A percentile compares a stretch with the other conserved stretches of the same genome.
These are phyloP conservation scores for Eilema depressum DNA, from an alignment of 2,888 invertebrate genomes.

Conservation along the genomic window DNA sequence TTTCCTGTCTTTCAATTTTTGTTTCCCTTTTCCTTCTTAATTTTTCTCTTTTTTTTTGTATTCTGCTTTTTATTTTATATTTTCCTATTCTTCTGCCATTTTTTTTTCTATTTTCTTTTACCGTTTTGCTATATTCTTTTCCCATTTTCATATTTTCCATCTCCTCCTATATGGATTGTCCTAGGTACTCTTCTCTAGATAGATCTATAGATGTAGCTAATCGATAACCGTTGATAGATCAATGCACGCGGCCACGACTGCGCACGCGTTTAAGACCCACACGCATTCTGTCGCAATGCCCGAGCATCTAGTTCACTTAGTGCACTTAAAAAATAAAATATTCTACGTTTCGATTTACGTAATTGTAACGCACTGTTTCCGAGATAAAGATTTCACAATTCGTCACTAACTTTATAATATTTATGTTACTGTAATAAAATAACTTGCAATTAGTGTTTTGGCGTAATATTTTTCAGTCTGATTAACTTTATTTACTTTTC, in stretches of 20 bases:
- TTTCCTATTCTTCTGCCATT: too few relatives aligned
- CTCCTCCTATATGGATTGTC: too few relatives aligned
- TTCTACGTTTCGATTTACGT: slow-evolving; percentile 31
- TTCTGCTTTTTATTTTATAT: too few relatives aligned
- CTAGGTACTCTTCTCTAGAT: too few relatives aligned
- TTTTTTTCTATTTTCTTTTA: too few relatives aligned
- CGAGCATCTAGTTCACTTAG: slow-evolving; percentile 23
- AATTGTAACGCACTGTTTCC: slow-evolving; percentile 53
- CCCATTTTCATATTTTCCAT: too few relatives aligned
- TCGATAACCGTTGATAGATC: background rate
- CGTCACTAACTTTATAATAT: slow-evolving; percentile 19
- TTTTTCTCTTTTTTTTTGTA: too few relatives aligned
- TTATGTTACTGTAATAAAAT: slow-evolving; percentile 3
- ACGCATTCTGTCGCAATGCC: slow-evolving; percentile 29
- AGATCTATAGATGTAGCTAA: background rate
- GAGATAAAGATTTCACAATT: slow-evolving; percentile 36
- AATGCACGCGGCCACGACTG: background rate
- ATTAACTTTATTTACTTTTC: slow-evolving; percentile 9
- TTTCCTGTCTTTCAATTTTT: too few relatives aligned
- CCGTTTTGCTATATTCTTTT: too few relatives aligned
- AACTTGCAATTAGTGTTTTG: slow-evolving; percentile 22
- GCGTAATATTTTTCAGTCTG: slow-evolving; percentile 5
- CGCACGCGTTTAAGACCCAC: background rate
- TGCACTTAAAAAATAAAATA: slow-evolving; percentile 34
- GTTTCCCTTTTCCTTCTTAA: too few relatives aligned